phyloP scores from a whole-genome alignment of 2,888 invertebrate genomes.

The Ectobius pallidus region DNA sequence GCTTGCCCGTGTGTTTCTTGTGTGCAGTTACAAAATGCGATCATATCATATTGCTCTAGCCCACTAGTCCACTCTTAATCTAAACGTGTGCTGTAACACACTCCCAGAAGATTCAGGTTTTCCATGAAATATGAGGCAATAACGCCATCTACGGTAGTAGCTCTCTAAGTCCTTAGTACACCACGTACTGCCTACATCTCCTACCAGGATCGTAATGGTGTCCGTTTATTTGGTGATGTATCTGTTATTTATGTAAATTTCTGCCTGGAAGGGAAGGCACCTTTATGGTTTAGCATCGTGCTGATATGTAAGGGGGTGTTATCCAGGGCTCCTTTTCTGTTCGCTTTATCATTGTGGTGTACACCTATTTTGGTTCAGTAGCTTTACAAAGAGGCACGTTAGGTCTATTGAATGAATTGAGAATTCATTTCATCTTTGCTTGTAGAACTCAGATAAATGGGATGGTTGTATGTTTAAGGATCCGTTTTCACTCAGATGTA shows the following conservation, averaged over 20 bases:
- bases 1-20: too few relatives aligned
- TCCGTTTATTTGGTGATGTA: constrained; percentile 11
- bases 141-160: constrained; percentile 4
- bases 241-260: constrained; percentile 19
- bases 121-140: constrained; percentile 10
- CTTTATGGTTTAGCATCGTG: background rate
- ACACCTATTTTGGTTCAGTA: background rate
- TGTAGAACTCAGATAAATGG: too few relatives aligned
- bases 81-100: background rate
- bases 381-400: background rate
- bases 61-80: constrained; percentile 11
- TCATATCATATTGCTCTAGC: too few relatives aligned
- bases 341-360: background rate
- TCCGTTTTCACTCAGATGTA: too few relatives aligned
- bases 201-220: background rate
- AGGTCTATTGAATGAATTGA: background rate
- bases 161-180: constrained; percentile 1
- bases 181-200: background rate
- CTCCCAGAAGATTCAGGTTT: constrained; percentile 4
- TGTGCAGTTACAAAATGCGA: too few relatives aligned
- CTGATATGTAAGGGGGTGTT: background rate
- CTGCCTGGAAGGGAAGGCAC: background rate
- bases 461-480: too few relatives aligned
- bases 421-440: too few relatives aligned
- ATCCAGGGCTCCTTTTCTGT: background rate